Evolutionary conservation across 2,797 vertebrate species (phyloP).

Genomic region (Loris lydekkerianus): DNA sequence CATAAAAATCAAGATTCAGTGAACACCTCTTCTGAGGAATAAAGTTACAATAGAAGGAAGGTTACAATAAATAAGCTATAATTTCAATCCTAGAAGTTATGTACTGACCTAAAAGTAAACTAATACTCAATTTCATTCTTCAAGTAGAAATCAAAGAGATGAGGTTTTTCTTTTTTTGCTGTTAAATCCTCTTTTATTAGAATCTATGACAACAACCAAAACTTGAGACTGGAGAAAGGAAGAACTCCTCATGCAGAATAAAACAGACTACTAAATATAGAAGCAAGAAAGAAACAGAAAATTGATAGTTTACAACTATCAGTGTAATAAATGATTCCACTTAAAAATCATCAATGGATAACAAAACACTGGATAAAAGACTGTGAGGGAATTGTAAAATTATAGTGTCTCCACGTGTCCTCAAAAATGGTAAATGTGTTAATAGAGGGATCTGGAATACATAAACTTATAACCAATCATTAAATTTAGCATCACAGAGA

Average conservation of each 20-base stretch:
- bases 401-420: not conserved
- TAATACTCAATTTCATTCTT: conserved; percentile 7
- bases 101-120: not conserved
- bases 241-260: not conserved
- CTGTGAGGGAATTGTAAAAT: not conserved
- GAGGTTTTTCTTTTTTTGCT: not conserved
- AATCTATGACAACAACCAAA: not conserved
- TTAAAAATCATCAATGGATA: not conserved
- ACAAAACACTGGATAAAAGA: not conserved
- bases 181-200: not conserved
- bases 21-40: not conserved
- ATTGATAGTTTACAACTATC: not conserved
- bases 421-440: not conserved
- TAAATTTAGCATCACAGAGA: not conserved
- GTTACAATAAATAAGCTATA: not conserved
- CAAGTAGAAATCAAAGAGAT: conserved; percentile 23
- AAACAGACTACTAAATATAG: not conserved
- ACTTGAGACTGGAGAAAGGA: not conserved
- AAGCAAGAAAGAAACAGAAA: not conserved
- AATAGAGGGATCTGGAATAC: not conserved
- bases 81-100: conserved; percentile 36
- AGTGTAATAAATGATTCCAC: not conserved
- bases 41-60: not conserved
- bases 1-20: conserved; percentile 35
- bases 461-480: not conserved